Conservation (phyloP, 1,140 invertebrate species). For the Pararge aegeria region DNA sequence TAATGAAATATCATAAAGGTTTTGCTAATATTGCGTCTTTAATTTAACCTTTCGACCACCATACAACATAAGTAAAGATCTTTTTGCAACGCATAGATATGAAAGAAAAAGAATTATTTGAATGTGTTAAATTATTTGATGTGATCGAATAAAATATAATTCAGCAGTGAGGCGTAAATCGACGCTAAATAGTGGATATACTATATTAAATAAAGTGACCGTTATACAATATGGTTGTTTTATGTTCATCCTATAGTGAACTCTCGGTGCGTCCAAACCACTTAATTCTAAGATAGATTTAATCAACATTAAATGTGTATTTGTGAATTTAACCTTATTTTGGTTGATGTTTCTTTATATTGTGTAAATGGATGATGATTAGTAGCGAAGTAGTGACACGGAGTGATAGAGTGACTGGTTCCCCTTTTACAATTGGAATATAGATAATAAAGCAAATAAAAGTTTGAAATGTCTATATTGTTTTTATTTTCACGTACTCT, state of each 20-base stretch:
- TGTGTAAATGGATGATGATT: slow-evolving; percentile 74
- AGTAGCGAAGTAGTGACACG: slow-evolving; percentile 71
- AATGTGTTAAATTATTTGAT: too few species aligned
- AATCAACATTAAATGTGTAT: slow-evolving; percentile 78
- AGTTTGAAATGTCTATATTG: slow-evolving; percentile 56
- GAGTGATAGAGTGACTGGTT: slow-evolving; percentile 75
- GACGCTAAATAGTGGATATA: background rate
- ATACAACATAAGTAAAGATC: too few species aligned
- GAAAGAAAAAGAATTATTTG: too few species aligned
- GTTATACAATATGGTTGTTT: slow-evolving; percentile 22
- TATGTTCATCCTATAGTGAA: slow-evolving; percentile 25
- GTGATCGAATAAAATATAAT: too few species aligned
- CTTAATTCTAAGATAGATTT: slow-evolving; percentile 63
- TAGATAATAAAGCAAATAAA: slow-evolving; percentile 77
- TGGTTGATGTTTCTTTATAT: slow-evolving; percentile 74
- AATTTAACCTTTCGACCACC: too few species aligned
- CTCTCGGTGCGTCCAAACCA: slow-evolving; percentile 50
- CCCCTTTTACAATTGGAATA: slow-evolving; percentile 78
- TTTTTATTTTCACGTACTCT: slow-evolving; percentile 40
- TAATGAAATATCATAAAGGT: too few species aligned
- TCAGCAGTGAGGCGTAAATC: too few species aligned
- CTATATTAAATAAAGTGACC: background rate
- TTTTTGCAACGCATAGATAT: too few species aligned
- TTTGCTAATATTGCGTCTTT: too few species aligned
- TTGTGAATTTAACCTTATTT: slow-evolving; percentile 77